Base-by-base conservation (phyloP, 1,140 invertebrate genomes). In the Drosophila kikkawai region DNA sequence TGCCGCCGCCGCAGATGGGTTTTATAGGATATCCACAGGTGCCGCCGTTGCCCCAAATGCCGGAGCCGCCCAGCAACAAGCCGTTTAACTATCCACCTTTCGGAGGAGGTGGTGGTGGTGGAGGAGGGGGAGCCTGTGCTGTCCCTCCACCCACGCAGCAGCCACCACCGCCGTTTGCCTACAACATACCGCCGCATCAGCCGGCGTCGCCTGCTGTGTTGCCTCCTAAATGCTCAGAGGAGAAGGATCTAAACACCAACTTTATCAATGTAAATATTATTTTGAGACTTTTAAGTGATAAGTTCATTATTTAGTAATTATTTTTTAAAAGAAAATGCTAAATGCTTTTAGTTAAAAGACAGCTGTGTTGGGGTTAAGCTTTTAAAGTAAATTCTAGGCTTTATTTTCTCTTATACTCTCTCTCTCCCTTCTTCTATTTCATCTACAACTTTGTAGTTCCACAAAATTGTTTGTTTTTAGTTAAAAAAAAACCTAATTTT, bases 21-120 rank as follows among this genome's bases (percentile, higher is more conserved):
- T 98, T 97, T 91, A 95, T 97, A 71, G 96, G 96, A 6, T 97
- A 94, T 92, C 96, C 96, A 13, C 94, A 94, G 56, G 94, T 95
- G 63, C 96, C 96, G 17, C 58, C 94, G 8, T 92, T 96, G 80
- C 95, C 96, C 2, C 80, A 90, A 15, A 94, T 93, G 84, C 83
- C 87, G 37, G 86, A 88, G 73, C 93, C 92, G 47, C 84, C 85
- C 22, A 91, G 53, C 47, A 80, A 63, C 69, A 91, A 92, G 80
- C 93, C 92, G 9, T 93, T 93, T 7, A 93, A 93, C 32, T 93
- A 93, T 79, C 92, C 92, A 50, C 79, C 75, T 17, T 82, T 75
- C 15, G 79, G 80, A 15, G 78, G 80, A 4, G 75, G 78, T 5
- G 76, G 68, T 26, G 65, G 63, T 2, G 82, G 75, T 15, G 64